Base-by-base conservation (phyloP, 2,888 invertebrate species). In the Epirrhoe tristata region DNA sequence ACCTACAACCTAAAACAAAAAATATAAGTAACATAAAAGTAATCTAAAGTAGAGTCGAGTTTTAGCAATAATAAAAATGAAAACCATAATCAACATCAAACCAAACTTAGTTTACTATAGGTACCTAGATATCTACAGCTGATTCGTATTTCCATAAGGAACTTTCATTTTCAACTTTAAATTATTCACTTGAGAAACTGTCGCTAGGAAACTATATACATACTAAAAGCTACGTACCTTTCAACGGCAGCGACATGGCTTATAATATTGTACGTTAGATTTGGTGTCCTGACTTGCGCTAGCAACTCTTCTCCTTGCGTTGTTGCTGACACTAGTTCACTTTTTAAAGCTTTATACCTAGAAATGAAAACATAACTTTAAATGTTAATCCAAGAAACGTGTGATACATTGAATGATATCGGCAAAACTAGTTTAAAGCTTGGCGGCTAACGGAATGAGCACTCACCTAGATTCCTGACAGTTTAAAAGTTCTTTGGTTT, bases 231-330 rank as follows among this genome's bases (percentile, higher is more conserved):
- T 48, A 14, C 31, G 74, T 92, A 98, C 97, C 98, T 96, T 93
- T 99, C 98, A 74, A 99, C 96, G 69, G 98, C 97, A 76, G 98
- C 97, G 71, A 98, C 97, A 93, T 98, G 98, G 81, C 97, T 97
- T 67, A 96, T 95, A 78, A 95, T 94, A 88, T 95, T 95, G 81
- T 96, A 95, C 71, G 95, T 96, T 74, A 94, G 94, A 81, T 94
- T 95, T 84, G 95, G 95, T 88, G 94, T 95, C 81, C 96, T 95
- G 77, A 97, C 96, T 89, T 95, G 96, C 75, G 95, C 94, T 76
- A 99, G 94, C 76, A 99, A 94, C 69, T 96, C 95, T 89, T 98
- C 98, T 58, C 99, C 99, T 85, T 98, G 98, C 83, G 96, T 95
- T 12, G 97, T 97, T 52, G 98, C 98, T 73, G 96, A 96, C 75